These are phyloP conservation scores for Coelinius sp. DNA, from an alignment of 2,888 invertebrate species.

Conservation along the genomic window DNA sequence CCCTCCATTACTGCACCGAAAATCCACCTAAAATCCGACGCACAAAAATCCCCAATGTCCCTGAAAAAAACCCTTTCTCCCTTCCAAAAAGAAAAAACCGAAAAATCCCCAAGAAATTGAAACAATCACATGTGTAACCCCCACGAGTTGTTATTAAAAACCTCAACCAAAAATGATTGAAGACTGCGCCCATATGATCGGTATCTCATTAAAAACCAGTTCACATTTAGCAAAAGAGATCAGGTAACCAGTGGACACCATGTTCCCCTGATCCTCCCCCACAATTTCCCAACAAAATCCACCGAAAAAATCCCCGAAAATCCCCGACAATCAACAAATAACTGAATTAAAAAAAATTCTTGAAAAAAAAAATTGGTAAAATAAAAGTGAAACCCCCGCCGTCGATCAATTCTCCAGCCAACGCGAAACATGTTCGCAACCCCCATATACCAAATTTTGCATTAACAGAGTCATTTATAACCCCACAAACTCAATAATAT, in stretches of 20 bases:
- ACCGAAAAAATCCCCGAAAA: neutral
- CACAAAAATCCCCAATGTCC: neutral
- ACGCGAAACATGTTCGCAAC: conserved; percentile 36
- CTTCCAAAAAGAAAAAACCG: no score
- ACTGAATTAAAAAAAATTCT: conserved; percentile 5
- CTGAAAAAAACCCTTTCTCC: no score
- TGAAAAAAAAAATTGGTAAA: no score
- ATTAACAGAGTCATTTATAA: neutral
- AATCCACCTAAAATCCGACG: neutral
- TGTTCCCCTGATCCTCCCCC: neutral
- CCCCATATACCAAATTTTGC: conserved; percentile 42
- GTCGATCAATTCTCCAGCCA: conserved; percentile 45
- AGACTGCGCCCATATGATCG: conserved; percentile 61
- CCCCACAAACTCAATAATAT: neutral
- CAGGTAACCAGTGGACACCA: conserved; percentile 31
- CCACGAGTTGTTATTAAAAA: conserved; percentile 36
- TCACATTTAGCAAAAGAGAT: conserved; percentile 45
- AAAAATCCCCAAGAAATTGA: neutral
- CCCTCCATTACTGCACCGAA: conserved; percentile 16
- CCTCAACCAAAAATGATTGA: conserved; percentile 39
- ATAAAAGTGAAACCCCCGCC: conserved; percentile 36
- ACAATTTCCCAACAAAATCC: neutral
- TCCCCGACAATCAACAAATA: neutral
- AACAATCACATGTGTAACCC: conserved; percentile 9
- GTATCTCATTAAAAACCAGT: conserved; percentile 59